These are phyloP conservation scores for Nothoprocta perdicaria DNA, from an alignment of 2,113 vertebrate species.

Conservation along the genomic window DNA sequence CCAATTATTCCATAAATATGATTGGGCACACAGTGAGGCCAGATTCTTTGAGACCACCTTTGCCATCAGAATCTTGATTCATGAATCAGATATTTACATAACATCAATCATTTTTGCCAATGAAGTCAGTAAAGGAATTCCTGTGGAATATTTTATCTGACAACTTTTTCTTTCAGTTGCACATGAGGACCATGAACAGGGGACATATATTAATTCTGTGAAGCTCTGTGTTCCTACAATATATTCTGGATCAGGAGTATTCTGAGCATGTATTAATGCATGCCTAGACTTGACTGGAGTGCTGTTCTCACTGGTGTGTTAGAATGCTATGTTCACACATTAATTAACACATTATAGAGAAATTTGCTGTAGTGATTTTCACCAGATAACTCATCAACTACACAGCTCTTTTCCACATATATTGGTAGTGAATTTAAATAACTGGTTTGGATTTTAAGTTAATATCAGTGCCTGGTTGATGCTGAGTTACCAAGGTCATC, in stretches of 20 bases:
- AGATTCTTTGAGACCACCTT: not conserved
- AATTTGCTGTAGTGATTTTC: constrained; percentile 23
- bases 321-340: not conserved
- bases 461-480: not conserved
- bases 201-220: not conserved
- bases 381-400: not conserved
- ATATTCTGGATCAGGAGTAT: not conserved
- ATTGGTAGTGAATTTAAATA: not conserved
- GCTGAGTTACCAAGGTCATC: not conserved
- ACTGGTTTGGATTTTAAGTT: not conserved
- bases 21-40: not conserved
- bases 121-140: not conserved
- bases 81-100: not conserved
- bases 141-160: not conserved
- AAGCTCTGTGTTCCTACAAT: not conserved
- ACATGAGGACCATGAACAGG: not conserved
- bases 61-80: not conserved
- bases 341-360: constrained; percentile 66
- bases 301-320: not conserved
- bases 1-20: not conserved
- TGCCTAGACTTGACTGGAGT: not conserved
- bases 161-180: not conserved
- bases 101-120: not conserved
- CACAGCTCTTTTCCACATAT: not conserved
- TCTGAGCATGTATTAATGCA: not conserved